Evolutionary conservation across 2,888 invertebrate species (phyloP).

Genomic region (Micropterix aruncella): DNA sequence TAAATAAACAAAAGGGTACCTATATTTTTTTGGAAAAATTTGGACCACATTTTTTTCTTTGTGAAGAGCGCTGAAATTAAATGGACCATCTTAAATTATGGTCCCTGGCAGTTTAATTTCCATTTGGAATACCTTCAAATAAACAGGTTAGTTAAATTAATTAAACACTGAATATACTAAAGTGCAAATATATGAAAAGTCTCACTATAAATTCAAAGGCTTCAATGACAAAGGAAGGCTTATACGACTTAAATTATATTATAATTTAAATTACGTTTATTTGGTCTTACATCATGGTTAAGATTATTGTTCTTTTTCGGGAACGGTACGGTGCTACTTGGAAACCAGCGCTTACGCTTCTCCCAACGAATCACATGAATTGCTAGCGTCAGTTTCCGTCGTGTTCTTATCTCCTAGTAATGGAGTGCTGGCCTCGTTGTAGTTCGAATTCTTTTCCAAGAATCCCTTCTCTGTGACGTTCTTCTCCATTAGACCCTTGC

Average conservation of each 20-base stretch:
- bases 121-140: too few relatives aligned
- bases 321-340: not conserved
- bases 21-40: too few relatives aligned
- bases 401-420: slow-evolving; percentile 28
- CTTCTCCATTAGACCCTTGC: slow-evolving; percentile 21
- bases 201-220: too few relatives aligned
- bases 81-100: too few relatives aligned
- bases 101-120: too few relatives aligned
- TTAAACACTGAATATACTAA: too few relatives aligned
- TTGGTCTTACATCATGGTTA: not conserved
- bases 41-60: too few relatives aligned
- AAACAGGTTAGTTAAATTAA: too few relatives aligned
- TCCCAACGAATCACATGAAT: slow-evolving; percentile 20
- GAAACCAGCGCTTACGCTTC: slow-evolving; percentile 21
- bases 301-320: not conserved
- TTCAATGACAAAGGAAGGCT: too few relatives aligned
- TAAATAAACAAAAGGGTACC: too few relatives aligned
- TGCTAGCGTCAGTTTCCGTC: slow-evolving; percentile 18
- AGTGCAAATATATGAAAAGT: not conserved
- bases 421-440: slow-evolving; percentile 31
- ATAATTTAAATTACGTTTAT: not conserved
- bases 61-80: too few relatives aligned
- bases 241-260: too few relatives aligned
- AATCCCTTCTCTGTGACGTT: slow-evolving; percentile 30
- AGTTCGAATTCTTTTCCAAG: slow-evolving; percentile 20